Evolutionary conservation across 2,113 vertebrate genomes (phyloP).

Genomic region (Campylomormyrus numenius): DNA sequence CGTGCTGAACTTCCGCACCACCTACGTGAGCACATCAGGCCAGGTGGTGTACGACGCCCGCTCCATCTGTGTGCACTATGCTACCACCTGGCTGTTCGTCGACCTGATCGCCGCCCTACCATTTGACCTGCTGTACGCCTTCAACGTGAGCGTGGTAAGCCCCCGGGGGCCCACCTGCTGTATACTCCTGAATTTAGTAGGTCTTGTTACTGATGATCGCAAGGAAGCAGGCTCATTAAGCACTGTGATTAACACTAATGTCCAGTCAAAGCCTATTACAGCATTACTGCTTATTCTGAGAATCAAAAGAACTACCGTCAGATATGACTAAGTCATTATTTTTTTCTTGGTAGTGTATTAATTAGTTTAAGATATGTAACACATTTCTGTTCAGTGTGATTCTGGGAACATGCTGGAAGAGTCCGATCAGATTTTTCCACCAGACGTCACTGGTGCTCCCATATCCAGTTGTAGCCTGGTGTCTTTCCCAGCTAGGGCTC

Average conservation of each 20-base stretch:
- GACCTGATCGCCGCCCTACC: constrained; percentile 72
- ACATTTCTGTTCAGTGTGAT: not conserved
- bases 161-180: not conserved
- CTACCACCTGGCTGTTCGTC: constrained; percentile 75
- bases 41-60: constrained; percentile 73
- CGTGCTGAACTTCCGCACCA: constrained; percentile 69
- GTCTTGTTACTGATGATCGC: not conserved
- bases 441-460: not conserved
- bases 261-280: not conserved
- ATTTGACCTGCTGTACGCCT: constrained; percentile 72
- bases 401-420: not conserved
- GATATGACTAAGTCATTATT: not conserved
- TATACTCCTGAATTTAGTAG: not conserved
- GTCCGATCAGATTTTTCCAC: not conserved
- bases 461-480: not conserved
- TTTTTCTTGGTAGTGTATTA: not conserved
- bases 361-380: not conserved
- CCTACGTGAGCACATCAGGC: constrained; percentile 72
- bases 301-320: not conserved
- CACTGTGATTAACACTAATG: not conserved
- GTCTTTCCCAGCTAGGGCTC: not conserved
- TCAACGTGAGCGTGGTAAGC: constrained; percentile 74
- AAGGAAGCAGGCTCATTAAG: not conserved
- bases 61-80: constrained; percentile 73
- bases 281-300: not conserved